Evolutionary conservation across 2,888 invertebrate species (phyloP).

Genomic region (Dynastes maya): DNA sequence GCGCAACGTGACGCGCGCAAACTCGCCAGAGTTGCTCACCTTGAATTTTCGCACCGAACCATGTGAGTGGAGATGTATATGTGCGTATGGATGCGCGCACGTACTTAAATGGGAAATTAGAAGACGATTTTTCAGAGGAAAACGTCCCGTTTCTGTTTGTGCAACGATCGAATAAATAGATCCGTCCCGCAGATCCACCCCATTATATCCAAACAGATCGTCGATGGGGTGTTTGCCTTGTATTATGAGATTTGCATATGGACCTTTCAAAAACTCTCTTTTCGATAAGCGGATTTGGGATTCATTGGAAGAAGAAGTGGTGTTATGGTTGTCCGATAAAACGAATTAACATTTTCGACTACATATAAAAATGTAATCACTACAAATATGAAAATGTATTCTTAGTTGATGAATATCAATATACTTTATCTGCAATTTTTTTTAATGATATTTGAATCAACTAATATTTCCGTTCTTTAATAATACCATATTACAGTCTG

Average conservation of each 20-base stretch:
- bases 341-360: too few species aligned
- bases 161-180: slow-evolving; percentile 34
- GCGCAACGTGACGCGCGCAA: slow-evolving; percentile 4
- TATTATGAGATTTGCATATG: slow-evolving; percentile 24
- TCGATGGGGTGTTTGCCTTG: slow-evolving; percentile 16
- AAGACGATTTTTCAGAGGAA: slow-evolving; percentile 19
- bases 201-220: slow-evolving; percentile 20
- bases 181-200: neutral
- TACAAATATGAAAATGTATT: too few species aligned
- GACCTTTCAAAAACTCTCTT: too few species aligned
- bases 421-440: too few species aligned
- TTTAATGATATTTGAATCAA: too few species aligned
- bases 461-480: too few species aligned
- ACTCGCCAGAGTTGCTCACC: slow-evolving; percentile 17
- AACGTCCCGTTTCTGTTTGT: slow-evolving; percentile 22
- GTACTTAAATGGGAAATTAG: slow-evolving; percentile 25
- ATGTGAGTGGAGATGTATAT: neutral
- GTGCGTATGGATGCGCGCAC: neutral
- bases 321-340: too few species aligned
- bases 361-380: too few species aligned
- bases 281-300: neutral
- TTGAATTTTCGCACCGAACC: slow-evolving; percentile 17
- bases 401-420: too few species aligned
- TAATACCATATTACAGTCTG: too few species aligned
- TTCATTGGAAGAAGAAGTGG: neutral